phyloP scores from a whole-genome alignment of 2,888 invertebrate genomes.

The Xylota sylvarum region DNA sequence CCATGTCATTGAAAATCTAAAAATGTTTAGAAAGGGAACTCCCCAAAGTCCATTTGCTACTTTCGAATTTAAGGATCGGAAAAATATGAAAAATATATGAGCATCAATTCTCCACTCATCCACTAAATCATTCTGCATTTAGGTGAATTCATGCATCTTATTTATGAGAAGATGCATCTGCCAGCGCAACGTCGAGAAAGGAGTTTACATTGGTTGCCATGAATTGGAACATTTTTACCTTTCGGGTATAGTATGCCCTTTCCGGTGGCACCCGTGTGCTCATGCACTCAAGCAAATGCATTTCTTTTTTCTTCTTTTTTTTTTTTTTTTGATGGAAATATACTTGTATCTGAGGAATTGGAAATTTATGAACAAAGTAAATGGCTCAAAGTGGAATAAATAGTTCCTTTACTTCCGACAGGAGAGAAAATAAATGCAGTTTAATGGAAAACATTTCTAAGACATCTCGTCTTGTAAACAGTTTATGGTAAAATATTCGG shows the following conservation, averaged over 20 bases:
- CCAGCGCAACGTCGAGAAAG: constrained; percentile 29
- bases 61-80: constrained; percentile 24
- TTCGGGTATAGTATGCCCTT: constrained; percentile 2
- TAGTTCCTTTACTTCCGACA: constrained; percentile 38
- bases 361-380: constrained; percentile 59
- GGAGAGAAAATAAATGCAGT: constrained; percentile 34
- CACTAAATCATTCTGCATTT: constrained; percentile 72
- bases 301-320: constrained; percentile 1
- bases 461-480: constrained; percentile 1
- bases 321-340: background rate
- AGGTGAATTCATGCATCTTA: constrained; percentile 72
- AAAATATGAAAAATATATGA: constrained; percentile 39
- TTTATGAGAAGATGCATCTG: constrained; percentile 73
- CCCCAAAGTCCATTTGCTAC: constrained; percentile 12
- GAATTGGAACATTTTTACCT: constrained; percentile 54
- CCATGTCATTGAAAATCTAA: constrained; percentile 25
- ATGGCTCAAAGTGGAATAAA: constrained; percentile 55
- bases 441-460: constrained; percentile 45
- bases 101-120: constrained; percentile 70
- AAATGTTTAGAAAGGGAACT: background rate
- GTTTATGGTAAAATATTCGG: background rate
- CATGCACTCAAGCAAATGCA: constrained; percentile 58
- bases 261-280: constrained; percentile 22
- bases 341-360: constrained; percentile 61
- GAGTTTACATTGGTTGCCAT: constrained; percentile 39